Percentiles rank a stretch among this genome's conserved stretches.
Evolutionary conservation across 1,140 invertebrate genomes (phyloP).

Genomic region (Agrypnia vestita): DNA sequence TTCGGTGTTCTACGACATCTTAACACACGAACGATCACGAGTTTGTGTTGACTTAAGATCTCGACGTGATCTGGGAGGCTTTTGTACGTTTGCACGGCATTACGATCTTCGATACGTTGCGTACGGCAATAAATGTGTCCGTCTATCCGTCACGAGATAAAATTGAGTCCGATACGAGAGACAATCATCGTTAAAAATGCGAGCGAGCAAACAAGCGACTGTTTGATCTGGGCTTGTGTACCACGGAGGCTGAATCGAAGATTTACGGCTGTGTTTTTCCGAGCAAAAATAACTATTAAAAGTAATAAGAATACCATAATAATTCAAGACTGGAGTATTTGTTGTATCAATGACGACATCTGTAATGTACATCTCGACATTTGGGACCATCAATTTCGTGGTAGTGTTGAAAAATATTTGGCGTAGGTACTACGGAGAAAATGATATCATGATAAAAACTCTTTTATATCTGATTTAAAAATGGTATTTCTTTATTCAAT

Average conservation of each 20-base stretch:
- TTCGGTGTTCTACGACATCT: too few species aligned
- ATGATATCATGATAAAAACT: too few species aligned
- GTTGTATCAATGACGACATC: background rate
- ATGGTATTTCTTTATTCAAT: too few species aligned
- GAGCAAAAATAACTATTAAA: background rate
- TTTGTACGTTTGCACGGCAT: background rate
- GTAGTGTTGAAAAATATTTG: too few species aligned
- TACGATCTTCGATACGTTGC: background rate
- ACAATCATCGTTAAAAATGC: constrained; percentile 1
- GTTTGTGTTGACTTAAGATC: background rate
- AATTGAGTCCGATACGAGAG: constrained; percentile 7
- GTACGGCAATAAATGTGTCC: constrained; percentile 6
- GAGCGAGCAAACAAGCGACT: constrained; percentile 15
- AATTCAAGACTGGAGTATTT: background rate
- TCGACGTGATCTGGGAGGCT: background rate
- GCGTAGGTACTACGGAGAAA: too few species aligned
- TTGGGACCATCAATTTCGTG: too few species aligned
- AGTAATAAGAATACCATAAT: background rate
- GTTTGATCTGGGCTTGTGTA: constrained; percentile 13
- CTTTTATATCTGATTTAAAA: too few species aligned
- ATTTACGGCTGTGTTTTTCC: constrained; percentile 35
- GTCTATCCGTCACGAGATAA: background rate
- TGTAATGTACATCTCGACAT: too few species aligned
- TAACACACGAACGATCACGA: too few species aligned
- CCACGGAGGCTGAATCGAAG: constrained; percentile 10